Conservation (phyloP, 1,140 invertebrate species). For the Temnothorax curvispinosus region DNA sequence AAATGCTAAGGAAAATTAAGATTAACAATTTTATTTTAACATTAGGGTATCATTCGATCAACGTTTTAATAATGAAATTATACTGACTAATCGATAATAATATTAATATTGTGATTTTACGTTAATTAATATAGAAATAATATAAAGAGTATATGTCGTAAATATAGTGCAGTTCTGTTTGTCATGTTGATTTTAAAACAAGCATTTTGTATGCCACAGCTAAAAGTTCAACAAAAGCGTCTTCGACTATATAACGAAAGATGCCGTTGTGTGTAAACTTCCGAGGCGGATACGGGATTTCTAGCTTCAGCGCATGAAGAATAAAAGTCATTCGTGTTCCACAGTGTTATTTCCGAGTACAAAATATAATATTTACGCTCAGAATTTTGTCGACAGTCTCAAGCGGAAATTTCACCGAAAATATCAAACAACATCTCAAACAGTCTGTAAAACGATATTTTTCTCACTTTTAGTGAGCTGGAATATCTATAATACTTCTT, state of each 20-base stretch:
- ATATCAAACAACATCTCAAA: neutral
- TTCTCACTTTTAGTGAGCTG: neutral
- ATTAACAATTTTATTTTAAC: neutral
- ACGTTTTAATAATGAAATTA: too few relatives aligned
- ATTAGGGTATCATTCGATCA: too few relatives aligned
- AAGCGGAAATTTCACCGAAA: neutral
- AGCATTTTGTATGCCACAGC: neutral
- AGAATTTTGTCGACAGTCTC: neutral
- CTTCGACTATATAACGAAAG: neutral
- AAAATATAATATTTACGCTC: constrained; percentile 21
- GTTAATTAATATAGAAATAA: neutral
- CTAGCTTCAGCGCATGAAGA: constrained; percentile 7
- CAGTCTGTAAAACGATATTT: neutral
- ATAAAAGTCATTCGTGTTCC: constrained; percentile 12
- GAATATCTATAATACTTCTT: neutral
- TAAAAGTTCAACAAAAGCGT: constrained; percentile 20
- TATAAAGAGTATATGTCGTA: neutral
- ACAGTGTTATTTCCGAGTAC: neutral
- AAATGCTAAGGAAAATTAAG: neutral
- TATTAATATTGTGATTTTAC: neutral
- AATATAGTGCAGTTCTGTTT: neutral
- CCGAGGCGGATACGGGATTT: neutral
- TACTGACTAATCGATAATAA: neutral
- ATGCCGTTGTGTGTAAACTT: neutral
- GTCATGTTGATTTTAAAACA: neutral